Conservation (phyloP, 2,113 vertebrate species). For the Phoxinus phoxinus region DNA sequence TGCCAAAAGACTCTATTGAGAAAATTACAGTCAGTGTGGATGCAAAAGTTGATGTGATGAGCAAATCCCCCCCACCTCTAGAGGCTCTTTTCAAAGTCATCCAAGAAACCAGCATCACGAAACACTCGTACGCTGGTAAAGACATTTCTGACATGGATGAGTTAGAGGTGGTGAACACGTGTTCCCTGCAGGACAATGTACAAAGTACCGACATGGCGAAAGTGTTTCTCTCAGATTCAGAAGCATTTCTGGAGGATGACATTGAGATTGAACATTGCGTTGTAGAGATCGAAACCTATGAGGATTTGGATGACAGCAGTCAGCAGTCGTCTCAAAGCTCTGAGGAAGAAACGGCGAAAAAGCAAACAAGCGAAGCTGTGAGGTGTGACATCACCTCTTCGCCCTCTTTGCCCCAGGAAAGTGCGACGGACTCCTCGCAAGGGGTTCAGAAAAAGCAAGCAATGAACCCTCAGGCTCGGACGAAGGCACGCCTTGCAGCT, state of each 20-base stretch:
- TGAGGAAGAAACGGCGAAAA: conserved; percentile 42
- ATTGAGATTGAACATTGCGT: conserved; percentile 74
- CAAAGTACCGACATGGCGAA: conserved; percentile 34
- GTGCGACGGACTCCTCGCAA: conserved; percentile 28
- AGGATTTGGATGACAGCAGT: conserved; percentile 53
- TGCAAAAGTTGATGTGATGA: conserved; percentile 13
- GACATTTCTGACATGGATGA: conserved; percentile 51
- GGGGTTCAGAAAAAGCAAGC: conserved; percentile 76
- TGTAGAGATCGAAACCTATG: conserved; percentile 65
- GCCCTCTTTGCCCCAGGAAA: conserved; percentile 50
- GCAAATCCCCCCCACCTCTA: conserved; percentile 43
- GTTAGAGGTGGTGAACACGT: conserved; percentile 44
- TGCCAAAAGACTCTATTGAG: conserved; percentile 43
- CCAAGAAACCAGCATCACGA: conserved; percentile 56
- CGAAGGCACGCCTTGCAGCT: conserved; percentile 79
- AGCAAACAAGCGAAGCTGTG: conserved; percentile 33
- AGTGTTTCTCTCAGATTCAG: conserved; percentile 54
- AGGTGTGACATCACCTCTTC: conserved; percentile 23
- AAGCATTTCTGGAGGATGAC: conserved; percentile 69
- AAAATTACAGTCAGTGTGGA: conserved; percentile 50
- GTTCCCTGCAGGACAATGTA: conserved; percentile 47
- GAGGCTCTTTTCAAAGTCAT: conserved; percentile 58
- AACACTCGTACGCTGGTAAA: conserved; percentile 48
- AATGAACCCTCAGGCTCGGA: conserved; percentile 81
- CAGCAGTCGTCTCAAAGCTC: too few species aligned